Base-by-base conservation (phyloP, 2,888 invertebrate genomes). In the Pomacea canaliculata region DNA sequence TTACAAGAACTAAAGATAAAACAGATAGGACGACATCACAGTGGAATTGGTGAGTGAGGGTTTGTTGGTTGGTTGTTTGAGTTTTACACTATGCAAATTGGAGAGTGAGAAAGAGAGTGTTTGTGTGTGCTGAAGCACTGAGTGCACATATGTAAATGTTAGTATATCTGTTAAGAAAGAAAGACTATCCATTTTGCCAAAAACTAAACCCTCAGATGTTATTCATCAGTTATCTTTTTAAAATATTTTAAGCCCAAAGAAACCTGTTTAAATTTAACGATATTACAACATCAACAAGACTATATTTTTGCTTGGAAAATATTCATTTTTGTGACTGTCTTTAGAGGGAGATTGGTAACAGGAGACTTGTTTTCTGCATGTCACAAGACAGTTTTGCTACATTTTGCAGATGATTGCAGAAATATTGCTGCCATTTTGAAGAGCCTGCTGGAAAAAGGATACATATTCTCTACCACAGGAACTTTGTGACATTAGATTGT, bases 401-500 rank as follows among this genome's bases (percentile, higher is more conserved):
- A 67, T 74, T 37, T 85, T 87, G 63, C 86, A 89, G 89, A 92
- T 86, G 92, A 92, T 83, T 91, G 91, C 77, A 86, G 82, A 77
- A 92, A 92, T 83, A 91, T 92, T 77, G 89, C 89, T 5, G 86
- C 84, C 46, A 89, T 92, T 56, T 74, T 91, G 76, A 83, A 82
- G 75, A 83, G 80, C 23, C 77, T 91, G 63, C 81, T 88, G 46
- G 77, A 86, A 74, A 80, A 83, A 76, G 90, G 90, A 51, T 83
- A 83, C 75, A 78, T 87, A 18, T 83, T 82, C 59, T 78, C 80
- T 51, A 77, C 77, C 63, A 82, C 81, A 18, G 80, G 82, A 23
- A 67, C 46, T 9, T 62, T 76, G 70, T 4, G 51, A 56, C 10
- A 56, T 10, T 56, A 56, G 51, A 10, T 16, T 56, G 10, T 56